Evolutionary conservation across 1,140 invertebrate species (phyloP).

Genomic region (Dufourea novaeangliae): DNA sequence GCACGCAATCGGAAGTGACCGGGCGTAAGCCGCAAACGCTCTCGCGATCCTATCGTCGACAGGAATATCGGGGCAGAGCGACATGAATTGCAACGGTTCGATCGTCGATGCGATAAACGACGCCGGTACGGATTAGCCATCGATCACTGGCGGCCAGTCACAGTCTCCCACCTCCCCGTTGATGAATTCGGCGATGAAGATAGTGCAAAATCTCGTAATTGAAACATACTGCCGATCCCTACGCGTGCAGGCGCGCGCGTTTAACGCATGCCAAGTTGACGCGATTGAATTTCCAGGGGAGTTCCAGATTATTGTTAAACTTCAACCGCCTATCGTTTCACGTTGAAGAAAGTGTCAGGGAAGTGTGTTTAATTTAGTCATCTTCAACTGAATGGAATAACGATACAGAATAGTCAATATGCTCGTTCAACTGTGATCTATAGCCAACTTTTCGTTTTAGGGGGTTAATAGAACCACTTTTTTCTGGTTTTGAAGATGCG

Average conservation of each 20-base stretch:
- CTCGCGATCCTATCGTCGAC: conserved; percentile 40
- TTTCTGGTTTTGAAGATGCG: no score
- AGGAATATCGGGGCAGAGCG: conserved; percentile 9
- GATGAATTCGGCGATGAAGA: conserved; percentile 42
- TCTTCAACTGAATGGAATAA: no score
- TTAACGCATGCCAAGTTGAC: background rate
- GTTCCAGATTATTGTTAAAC: no score
- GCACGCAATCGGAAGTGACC: conserved; percentile 24
- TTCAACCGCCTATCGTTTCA: background rate
- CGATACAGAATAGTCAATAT: no score
- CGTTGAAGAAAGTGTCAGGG: background rate
- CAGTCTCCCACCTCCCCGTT: background rate
- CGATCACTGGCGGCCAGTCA: conserved; percentile 26
- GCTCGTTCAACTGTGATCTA: no score
- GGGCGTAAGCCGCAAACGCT: conserved; percentile 38
- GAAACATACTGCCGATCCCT: conserved; percentile 29
- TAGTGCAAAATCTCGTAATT: conserved; percentile 40
- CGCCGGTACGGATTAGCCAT: conserved; percentile 29
- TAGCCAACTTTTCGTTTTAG: no score
- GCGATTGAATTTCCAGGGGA: no score
- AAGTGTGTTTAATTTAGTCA: no score
- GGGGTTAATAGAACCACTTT: no score
- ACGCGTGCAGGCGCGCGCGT: background rate
- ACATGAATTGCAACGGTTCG: conserved; percentile 37
- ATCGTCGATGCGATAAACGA: conserved; percentile 50